Evolutionary conservation across 2,888 invertebrate genomes (phyloP).

Genomic region (Pardosa pseudoannulata): DNA sequence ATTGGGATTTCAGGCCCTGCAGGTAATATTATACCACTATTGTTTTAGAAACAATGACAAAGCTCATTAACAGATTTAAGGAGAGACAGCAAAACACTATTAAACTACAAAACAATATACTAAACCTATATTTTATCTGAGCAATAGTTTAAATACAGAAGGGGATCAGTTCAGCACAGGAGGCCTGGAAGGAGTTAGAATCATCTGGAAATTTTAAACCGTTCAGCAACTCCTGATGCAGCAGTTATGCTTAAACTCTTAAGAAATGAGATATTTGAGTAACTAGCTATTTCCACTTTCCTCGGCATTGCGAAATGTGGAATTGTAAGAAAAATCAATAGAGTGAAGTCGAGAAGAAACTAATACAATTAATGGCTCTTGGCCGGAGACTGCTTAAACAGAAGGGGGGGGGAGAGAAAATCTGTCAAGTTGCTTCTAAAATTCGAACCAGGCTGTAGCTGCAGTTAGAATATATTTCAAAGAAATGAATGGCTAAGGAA

Average conservation of each 20-base stretch:
- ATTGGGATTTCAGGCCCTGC: too few relatives aligned
- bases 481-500: background rate
- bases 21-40: too few relatives aligned
- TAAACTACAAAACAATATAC: too few relatives aligned
- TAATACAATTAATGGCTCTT: slow-evolving; percentile 4
- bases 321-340: background rate
- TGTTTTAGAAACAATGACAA: too few relatives aligned
- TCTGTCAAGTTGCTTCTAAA: slow-evolving; percentile 2
- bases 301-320: background rate
- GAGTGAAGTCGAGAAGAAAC: background rate
- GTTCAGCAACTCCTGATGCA: background rate
- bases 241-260: background rate
- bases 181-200: too few relatives aligned
- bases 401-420: background rate
- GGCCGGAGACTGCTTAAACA: background rate
- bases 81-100: too few relatives aligned
- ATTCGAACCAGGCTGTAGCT: background rate
- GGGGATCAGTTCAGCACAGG: too few relatives aligned
- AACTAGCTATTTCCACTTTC: background rate
- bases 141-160: too few relatives aligned
- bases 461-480: background rate
- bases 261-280: background rate
- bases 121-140: too few relatives aligned
- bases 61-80: too few relatives aligned
- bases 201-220: background rate